A percentile compares a stretch with the other conserved stretches of the same genome.
phyloP scores from a whole-genome alignment of 2,888 invertebrate species.

The Cantharis rufa region DNA sequence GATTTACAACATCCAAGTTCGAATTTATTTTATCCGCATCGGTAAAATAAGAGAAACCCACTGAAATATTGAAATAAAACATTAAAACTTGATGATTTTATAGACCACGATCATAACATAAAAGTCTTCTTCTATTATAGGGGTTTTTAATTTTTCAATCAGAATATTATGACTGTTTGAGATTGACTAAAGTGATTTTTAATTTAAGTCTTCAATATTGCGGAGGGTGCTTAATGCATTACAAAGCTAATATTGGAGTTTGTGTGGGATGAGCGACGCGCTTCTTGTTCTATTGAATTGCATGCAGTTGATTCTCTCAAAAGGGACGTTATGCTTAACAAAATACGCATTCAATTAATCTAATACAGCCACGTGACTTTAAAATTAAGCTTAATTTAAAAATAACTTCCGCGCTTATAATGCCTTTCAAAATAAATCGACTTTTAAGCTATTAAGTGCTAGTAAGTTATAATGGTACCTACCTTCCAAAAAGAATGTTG shows the following conservation, averaged over 20 bases:
- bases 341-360: slow-evolving; percentile 20
- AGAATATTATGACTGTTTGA: slow-evolving; percentile 28
- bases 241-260: slow-evolving; percentile 21
- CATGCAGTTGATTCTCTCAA: slow-evolving; percentile 13
- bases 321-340: slow-evolving; percentile 23
- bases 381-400: not conserved
- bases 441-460: not conserved
- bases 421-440: not conserved
- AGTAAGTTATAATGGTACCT: not conserved
- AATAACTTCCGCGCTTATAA: not conserved
- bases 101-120: not conserved
- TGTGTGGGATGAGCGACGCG: slow-evolving; percentile 14
- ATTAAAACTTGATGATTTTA: not conserved
- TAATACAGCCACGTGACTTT: slow-evolving; percentile 24
- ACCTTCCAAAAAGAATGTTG: not conserved
- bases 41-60: not conserved
- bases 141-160: slow-evolving; percentile 26
- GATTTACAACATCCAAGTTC: not conserved
- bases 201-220: slow-evolving; percentile 22
- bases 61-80: not conserved
- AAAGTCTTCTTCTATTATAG: not conserved
- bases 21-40: not conserved
- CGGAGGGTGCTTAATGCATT: slow-evolving; percentile 27
- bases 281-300: slow-evolving; percentile 12
- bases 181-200: slow-evolving; percentile 29